Base-by-base conservation (phyloP, 2,888 invertebrate species). In the Icerya purchasi region DNA sequence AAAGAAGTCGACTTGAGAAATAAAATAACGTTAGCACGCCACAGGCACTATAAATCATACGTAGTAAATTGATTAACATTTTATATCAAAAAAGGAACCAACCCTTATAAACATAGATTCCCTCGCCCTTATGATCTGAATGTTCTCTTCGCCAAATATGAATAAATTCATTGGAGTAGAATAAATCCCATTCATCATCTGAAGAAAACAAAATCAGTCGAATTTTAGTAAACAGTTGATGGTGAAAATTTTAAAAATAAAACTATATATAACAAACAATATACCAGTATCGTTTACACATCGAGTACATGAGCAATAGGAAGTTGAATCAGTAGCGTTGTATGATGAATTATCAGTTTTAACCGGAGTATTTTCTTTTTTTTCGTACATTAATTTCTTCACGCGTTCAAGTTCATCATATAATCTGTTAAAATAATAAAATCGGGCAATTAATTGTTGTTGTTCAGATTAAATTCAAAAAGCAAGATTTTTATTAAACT, bases 31-130 rank as follows among this genome's bases (percentile, higher is more conserved):
- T 21, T 56, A 22, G n/a, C 50, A 21, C 19, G 1, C 5, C 1
- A n/a, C 36, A 8, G 50, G n/a, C n/a, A n/a, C 10, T 50, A n/a
- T 14, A 14, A 10, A 14, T n/a, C 10, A 18, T n/a, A n/a, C 20
- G 3, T 22, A 57, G 36, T 60, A 19, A 49, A 24, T 49, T 22
- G 24, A 5, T 22, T 23, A 22, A 21, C 20, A 22, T 20, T n/a
- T 24, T 50, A 20, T 49, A 51, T 64, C n/a, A n/a, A n/a, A n/a
- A n/a, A n/a, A n/a, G n/a, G n/a, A n/a, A n/a, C n/a, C n/a, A n/a
- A 73, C 80, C 77, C 79, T 89, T 90, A 68, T 90, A 90, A 19
- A 86, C 82, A 68, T 79, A 89, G 49, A 85, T 73, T 1, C 86
- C 84, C 1, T 76, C 74, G 0, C 77, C 75, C 54, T 78, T 75